Conservation (phyloP, 2,113 vertebrate species). For the Connochaetes taurinus region DNA sequence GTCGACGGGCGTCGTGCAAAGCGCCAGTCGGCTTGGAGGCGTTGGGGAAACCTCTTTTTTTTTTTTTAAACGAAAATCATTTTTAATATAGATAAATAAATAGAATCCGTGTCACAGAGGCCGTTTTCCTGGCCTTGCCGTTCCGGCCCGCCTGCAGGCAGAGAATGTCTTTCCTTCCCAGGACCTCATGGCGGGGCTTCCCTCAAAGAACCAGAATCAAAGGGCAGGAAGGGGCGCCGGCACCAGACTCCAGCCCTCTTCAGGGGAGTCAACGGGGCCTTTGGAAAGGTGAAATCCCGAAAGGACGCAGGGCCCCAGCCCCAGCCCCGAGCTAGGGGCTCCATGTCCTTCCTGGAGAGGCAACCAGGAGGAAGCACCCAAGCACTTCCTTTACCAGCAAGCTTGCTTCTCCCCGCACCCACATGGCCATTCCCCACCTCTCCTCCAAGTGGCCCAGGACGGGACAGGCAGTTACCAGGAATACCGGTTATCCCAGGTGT, state of each 20-base stretch:
- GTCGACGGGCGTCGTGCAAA: background rate
- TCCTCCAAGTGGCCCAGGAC: background rate
- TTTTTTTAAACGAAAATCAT: background rate
- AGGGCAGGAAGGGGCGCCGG: conserved; percentile 5
- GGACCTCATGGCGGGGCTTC: background rate
- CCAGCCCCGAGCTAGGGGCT: background rate
- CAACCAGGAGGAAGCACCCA: background rate
- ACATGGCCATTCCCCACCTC: background rate
- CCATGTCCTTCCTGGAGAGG: background rate
- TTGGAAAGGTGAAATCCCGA: background rate
- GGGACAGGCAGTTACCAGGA: background rate
- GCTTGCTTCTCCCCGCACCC: background rate
- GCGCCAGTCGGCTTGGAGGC: background rate
- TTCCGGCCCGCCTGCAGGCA: background rate
- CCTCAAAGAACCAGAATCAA: conserved; percentile 26
- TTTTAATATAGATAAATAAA: conserved; percentile 30
- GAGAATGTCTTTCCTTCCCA: background rate
- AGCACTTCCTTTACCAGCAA: background rate
- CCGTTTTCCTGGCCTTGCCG: background rate
- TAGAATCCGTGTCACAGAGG: background rate
- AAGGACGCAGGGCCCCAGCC: background rate
- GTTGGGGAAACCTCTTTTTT: background rate
- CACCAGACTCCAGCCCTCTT: background rate
- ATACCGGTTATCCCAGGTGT: conserved; percentile 40
- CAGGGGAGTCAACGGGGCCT: no score